Evolutionary conservation across 64 coral and sea anemone genomes (phyloP).

Genomic region (Trachythela sp.): DNA sequence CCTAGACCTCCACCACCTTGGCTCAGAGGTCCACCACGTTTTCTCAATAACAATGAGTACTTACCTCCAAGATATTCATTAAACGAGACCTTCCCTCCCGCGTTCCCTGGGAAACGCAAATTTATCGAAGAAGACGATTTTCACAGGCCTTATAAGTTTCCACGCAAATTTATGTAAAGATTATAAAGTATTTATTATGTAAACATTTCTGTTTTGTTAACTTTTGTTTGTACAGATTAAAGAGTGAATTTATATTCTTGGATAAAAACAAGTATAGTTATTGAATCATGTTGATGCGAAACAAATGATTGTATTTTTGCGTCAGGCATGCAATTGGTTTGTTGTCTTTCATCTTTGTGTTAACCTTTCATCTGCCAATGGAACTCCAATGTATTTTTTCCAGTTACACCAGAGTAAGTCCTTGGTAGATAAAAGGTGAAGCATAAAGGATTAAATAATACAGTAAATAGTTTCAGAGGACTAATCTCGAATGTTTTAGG

Average conservation of each 20-base stretch:
- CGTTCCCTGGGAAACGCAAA: background rate
- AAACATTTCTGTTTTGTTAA: background rate
- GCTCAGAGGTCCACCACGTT: background rate
- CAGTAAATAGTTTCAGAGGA: too few species aligned
- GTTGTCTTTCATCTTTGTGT: too few species aligned
- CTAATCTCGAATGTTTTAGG: too few species aligned
- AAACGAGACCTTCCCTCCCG: background rate
- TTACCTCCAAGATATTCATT: background rate
- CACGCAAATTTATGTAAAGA: background rate
- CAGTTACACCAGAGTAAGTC: too few species aligned
- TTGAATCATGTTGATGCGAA: background rate
- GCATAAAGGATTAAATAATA: too few species aligned
- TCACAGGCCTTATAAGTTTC: background rate
- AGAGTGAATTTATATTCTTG: background rate
- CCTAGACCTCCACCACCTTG: background rate
- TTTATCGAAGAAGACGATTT: background rate
- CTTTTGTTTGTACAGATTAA: conserved; percentile 12
- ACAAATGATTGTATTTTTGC: background rate
- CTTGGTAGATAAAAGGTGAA: too few species aligned
- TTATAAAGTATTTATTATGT: background rate
- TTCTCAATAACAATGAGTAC: background rate
- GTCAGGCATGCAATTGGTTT: too few species aligned
- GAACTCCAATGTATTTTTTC: too few species aligned
- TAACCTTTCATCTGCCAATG: too few species aligned
- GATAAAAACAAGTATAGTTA: background rate